Evolutionary conservation across 2,113 vertebrate species (phyloP).

Genomic region (Actenoides hombroni): DNA sequence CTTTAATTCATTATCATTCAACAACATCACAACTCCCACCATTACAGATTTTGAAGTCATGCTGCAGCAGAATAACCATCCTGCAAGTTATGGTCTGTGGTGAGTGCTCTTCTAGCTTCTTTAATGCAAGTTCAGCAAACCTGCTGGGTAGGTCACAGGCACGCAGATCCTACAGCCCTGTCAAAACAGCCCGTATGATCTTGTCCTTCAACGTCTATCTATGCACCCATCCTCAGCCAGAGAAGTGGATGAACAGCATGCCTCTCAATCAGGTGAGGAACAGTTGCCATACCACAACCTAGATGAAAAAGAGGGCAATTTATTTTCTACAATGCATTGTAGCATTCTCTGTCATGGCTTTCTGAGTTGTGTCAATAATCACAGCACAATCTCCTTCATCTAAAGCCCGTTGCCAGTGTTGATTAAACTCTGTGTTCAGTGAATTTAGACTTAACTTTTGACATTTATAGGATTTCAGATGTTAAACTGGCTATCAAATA

Average conservation of each 20-base stretch:
- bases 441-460: conserved; percentile 3
- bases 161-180: background rate
- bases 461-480: background rate
- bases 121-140: background rate
- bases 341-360: background rate
- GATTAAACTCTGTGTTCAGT: background rate
- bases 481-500: background rate
- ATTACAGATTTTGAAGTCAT: background rate
- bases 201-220: background rate
- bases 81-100: background rate
- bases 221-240: background rate
- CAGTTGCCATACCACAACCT: background rate
- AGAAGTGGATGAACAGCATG: background rate
- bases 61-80: background rate
- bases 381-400: background rate
- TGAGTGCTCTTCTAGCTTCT: background rate
- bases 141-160: background rate
- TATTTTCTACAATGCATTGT: background rate
- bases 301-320: background rate
- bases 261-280: background rate
- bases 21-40: background rate
- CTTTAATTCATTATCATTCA: background rate
- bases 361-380: background rate
- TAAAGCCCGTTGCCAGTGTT: background rate
- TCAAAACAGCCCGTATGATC: background rate